Percentiles rank a stretch among this genome's conserved stretches.
Conservation (phyloP, 2,113 vertebrate genomes). For the Tapirus terrestris region DNA sequence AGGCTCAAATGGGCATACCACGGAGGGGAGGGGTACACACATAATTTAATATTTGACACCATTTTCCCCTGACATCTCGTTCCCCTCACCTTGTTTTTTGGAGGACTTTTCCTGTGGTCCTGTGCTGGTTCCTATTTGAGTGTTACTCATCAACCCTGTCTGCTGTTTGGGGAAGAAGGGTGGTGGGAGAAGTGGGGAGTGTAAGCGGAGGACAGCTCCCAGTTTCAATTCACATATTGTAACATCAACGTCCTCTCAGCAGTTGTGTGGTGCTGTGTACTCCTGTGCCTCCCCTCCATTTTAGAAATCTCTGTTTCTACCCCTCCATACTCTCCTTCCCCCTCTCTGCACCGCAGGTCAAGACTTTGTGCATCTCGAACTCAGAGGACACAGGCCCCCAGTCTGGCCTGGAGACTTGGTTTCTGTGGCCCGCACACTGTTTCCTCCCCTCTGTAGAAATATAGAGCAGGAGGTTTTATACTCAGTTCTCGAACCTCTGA, state of each 20-base stretch:
- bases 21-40: background rate
- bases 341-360: background rate
- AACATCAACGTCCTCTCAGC: background rate
- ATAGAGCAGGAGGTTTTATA: background rate
- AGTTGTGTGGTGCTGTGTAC: background rate
- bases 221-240: background rate
- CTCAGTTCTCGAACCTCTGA: background rate
- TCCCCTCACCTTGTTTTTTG: background rate
- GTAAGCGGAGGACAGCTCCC: background rate
- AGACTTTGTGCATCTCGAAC: too few species aligned
- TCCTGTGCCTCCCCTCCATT: background rate
- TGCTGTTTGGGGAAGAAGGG: background rate
- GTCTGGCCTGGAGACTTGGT: background rate
- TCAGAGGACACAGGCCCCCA: background rate
- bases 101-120: background rate
- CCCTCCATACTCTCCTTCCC: background rate
- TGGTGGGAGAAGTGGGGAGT: background rate
- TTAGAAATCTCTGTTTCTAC: background rate
- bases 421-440: background rate
- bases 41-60: background rate
- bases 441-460: background rate
- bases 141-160: background rate
- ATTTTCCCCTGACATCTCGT: background rate
- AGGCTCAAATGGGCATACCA: background rate
- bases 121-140: background rate